Percentiles rank a stretch among this genome's conserved stretches.
These are phyloP conservation scores for Caiman crocodilus DNA, from an alignment of 2,797 vertebrate genomes.

Conservation along the genomic window DNA sequence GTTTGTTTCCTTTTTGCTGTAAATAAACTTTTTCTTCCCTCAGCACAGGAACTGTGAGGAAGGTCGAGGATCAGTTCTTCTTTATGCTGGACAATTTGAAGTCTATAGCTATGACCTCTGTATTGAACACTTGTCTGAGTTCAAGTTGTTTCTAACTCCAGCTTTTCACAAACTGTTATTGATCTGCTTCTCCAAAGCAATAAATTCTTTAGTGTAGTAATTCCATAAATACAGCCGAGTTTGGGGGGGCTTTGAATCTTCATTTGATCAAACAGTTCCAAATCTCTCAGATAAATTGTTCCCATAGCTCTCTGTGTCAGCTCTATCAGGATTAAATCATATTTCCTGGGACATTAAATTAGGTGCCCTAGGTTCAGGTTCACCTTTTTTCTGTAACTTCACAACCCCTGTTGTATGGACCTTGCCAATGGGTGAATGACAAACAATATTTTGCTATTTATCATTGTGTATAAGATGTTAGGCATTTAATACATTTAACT, in stretches of 20 bases:
- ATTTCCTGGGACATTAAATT: slow-evolving; percentile 39
- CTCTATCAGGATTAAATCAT: slow-evolving; percentile 45
- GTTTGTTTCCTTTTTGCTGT: background rate
- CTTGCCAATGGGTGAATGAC: slow-evolving; percentile 21
- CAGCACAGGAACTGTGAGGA: slow-evolving; percentile 20
- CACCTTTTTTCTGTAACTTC: slow-evolving; percentile 7
- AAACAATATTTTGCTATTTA: slow-evolving; percentile 49
- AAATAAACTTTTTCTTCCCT: background rate
- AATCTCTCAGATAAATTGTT: slow-evolving; percentile 55
- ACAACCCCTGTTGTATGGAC: background rate
- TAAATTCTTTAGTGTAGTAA: slow-evolving; percentile 69
- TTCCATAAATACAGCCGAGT: slow-evolving; percentile 70
- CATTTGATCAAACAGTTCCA: slow-evolving; percentile 71
- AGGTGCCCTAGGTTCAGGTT: slow-evolving; percentile 37
- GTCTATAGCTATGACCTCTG: slow-evolving; percentile 50
- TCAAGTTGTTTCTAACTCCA: slow-evolving; percentile 65
- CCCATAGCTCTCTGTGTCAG: slow-evolving; percentile 29
- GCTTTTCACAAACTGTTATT: slow-evolving; percentile 72
- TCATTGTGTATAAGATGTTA: slow-evolving; percentile 35
- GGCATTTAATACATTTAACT: slow-evolving; percentile 20
- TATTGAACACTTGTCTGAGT: slow-evolving; percentile 64
- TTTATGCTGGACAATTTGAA: slow-evolving; percentile 63
- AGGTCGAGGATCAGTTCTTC: slow-evolving; percentile 61
- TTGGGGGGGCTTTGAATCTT: slow-evolving; percentile 65
- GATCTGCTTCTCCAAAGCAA: slow-evolving; percentile 60